These are phyloP conservation scores for Amblyopsis hoosieri DNA, from an alignment of 2,797 vertebrate species.

Conservation along the genomic window DNA sequence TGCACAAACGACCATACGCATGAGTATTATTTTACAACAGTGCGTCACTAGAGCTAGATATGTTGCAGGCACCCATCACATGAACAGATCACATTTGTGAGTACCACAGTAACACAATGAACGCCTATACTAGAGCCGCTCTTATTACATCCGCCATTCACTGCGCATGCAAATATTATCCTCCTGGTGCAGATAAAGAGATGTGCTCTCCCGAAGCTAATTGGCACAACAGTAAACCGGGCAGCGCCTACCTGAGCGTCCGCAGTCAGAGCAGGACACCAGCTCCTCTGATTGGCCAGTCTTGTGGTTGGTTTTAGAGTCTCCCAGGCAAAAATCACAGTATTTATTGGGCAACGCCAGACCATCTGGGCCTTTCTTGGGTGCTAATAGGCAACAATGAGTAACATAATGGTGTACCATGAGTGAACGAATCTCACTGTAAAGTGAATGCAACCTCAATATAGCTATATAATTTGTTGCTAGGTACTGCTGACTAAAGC, in stretches of 20 bases:
- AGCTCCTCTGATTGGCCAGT: slow-evolving; percentile 91
- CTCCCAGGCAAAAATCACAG: slow-evolving; percentile 94
- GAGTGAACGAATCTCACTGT: background rate
- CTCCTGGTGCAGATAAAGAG: too few species aligned
- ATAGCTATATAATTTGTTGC: too few species aligned
- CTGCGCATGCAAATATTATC: background rate
- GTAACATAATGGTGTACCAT: background rate
- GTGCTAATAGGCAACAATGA: slow-evolving; percentile 57
- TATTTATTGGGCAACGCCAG: slow-evolving; percentile 93
- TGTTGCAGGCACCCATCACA: too few species aligned
- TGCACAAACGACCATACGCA: too few species aligned
- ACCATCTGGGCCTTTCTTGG: slow-evolving; percentile 92
- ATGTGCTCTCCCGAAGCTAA: background rate
- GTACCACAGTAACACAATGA: too few species aligned
- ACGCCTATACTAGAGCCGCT: too few species aligned
- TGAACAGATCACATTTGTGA: too few species aligned
- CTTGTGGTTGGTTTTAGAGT: slow-evolving; percentile 94
- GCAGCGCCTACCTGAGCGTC: slow-evolving; percentile 84
- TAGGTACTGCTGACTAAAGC: too few species aligned
- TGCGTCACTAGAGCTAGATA: too few species aligned
- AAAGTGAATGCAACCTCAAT: too few species aligned
- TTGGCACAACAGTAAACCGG: background rate
- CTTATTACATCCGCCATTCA: background rate
- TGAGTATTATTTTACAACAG: too few species aligned
- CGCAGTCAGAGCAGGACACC: slow-evolving; percentile 95